Conservation (phyloP, 2,113 vertebrate genomes). For the Eolophus roseicapilla region DNA sequence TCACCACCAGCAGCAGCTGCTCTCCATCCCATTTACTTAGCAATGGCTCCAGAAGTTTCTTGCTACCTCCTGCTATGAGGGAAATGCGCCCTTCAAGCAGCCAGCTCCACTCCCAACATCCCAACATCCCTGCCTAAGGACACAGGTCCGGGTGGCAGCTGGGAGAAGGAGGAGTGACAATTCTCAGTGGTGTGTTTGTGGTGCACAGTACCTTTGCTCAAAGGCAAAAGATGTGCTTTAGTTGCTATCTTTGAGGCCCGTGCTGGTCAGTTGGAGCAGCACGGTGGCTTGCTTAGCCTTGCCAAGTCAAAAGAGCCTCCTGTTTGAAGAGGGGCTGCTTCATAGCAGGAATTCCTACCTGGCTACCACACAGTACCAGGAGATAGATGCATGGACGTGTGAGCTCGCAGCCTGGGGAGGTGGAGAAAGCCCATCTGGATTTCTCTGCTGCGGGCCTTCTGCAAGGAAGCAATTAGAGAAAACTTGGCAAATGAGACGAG, state of each 20-base stretch:
- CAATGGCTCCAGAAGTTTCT: no score
- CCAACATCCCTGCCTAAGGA: no score
- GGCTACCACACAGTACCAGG: neutral
- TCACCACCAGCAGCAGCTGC: no score
- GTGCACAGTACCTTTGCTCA: no score
- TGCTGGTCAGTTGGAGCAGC: neutral
- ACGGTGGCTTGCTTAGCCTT: neutral
- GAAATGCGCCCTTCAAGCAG: no score
- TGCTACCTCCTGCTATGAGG: no score
- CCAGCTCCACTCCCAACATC: no score
- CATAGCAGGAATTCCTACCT: neutral
- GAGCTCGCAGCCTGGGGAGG: neutral
- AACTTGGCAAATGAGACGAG: neutral
- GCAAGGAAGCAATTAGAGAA: slow-evolving; percentile 15
- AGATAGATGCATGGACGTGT: neutral
- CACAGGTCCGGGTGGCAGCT: no score
- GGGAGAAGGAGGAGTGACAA: no score
- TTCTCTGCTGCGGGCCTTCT: neutral
- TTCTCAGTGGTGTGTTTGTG: no score
- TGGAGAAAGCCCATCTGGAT: neutral
- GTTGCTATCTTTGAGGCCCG: neutral
- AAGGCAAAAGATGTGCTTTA: neutral
- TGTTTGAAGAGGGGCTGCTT: neutral
- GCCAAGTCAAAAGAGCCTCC: neutral
- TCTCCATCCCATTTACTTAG: no score